Conservation (phyloP, 2,888 invertebrate genomes). For the Drosophila fungiperda region DNA sequence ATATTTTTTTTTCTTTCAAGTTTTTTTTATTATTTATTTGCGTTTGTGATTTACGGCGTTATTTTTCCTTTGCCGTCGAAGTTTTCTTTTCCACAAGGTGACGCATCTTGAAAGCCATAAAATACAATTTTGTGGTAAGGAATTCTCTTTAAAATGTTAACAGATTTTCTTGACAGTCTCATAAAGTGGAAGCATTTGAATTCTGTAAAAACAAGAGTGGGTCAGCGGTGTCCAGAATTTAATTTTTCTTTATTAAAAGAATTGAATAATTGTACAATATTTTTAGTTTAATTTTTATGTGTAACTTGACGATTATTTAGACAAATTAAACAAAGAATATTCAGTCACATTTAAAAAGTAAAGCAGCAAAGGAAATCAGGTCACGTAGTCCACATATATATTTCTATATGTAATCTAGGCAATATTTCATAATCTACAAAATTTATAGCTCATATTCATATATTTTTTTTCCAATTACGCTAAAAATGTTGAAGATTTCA, state of each 20-base stretch:
- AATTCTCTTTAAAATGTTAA: conserved; percentile 15
- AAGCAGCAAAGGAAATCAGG: neutral
- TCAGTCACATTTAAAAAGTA: neutral
- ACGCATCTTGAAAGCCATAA: conserved; percentile 7
- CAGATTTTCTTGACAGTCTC: conserved; percentile 12
- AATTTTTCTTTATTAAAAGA: neutral
- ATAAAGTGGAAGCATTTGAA: neutral
- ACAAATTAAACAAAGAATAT: neutral
- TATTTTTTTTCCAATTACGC: neutral
- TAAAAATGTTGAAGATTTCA: conserved; percentile 49
- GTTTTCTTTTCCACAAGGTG: conserved; percentile 20
- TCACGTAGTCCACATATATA: neutral
- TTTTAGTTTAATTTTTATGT: neutral
- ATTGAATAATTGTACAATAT: neutral
- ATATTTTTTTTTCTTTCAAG: conserved; percentile 10
- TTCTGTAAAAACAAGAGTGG: neutral
- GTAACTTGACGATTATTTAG: neutral
- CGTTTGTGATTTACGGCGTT: conserved; percentile 59
- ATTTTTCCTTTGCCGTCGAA: conserved; percentile 28
- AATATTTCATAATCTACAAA: neutral
- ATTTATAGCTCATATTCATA: neutral
- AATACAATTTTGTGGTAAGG: neutral
- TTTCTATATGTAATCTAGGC: neutral
- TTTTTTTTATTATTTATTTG: conserved; percentile 45
- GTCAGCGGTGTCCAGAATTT: neutral